phyloP scores from a whole-genome alignment of 2,888 invertebrate genomes.

The Drosophila ezoana region DNA sequence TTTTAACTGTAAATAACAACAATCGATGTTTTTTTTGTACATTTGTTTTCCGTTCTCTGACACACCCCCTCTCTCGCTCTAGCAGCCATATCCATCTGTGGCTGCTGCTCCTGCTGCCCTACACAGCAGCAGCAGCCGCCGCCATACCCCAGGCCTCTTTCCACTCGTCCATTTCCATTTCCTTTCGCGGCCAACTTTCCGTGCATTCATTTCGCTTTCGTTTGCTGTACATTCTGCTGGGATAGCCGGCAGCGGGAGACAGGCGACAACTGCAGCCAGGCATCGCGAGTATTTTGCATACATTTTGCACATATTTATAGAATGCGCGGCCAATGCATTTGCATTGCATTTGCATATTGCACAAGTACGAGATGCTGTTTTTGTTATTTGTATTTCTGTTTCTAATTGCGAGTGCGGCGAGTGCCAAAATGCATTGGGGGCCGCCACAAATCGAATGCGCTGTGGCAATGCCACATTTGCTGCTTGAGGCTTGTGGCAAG shows the following conservation, averaged over 20 bases:
- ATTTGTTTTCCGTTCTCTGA: constrained; percentile 37
- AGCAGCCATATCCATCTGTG: constrained; percentile 7
- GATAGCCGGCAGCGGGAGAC: constrained; percentile 9
- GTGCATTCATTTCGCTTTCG: constrained; percentile 54
- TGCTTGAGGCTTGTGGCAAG: constrained; percentile 20
- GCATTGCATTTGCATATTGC: constrained; percentile 48
- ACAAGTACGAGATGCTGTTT: constrained; percentile 12
- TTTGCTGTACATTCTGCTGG: constrained; percentile 26
- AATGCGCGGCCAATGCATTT: constrained; percentile 47
- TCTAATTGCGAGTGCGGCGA: constrained; percentile 45
- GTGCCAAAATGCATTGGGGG: constrained; percentile 61
- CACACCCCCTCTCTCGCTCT: not conserved
- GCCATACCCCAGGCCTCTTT: constrained; percentile 1
- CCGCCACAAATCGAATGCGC: constrained; percentile 28
- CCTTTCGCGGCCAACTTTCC: constrained; percentile 40
- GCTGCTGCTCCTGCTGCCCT: constrained; percentile 39
- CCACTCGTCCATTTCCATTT: constrained; percentile 25
- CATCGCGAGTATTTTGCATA: constrained; percentile 39
- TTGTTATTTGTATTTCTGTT: constrained; percentile 20
- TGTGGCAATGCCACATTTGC: constrained; percentile 24
- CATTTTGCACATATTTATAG: constrained; percentile 67
- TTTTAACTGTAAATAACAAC: constrained; percentile 61
- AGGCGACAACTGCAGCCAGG: constrained; percentile 45
- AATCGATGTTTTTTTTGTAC: constrained; percentile 37
- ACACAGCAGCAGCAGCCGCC: constrained; percentile 14